A percentile compares a stretch with the other conserved stretches of the same genome.
Evolutionary conservation across 2,113 vertebrate species (phyloP).

Genomic region (Podarcis cretensis): DNA sequence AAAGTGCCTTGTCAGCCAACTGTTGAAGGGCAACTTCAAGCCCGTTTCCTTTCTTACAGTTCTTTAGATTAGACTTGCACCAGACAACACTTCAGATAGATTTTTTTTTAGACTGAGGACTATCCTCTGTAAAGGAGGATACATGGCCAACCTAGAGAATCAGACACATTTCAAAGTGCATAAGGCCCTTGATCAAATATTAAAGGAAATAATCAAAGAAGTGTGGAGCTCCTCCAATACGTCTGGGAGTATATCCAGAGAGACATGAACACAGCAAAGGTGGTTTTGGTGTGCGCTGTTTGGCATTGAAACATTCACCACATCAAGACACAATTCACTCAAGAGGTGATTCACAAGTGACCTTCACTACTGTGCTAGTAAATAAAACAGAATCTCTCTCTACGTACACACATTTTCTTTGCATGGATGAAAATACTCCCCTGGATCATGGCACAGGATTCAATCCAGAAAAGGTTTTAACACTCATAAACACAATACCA

Average conservation of each 20-base stretch:
- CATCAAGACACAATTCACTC: not conserved
- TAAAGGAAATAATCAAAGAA: constrained; percentile 1
- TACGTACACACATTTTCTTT: not conserved
- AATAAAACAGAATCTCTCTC: not conserved
- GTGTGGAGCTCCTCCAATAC: not conserved
- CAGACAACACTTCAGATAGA: no score
- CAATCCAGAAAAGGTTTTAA: not conserved
- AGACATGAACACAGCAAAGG: not conserved
- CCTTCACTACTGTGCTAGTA: not conserved
- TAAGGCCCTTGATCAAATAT: not conserved
- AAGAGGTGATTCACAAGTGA: not conserved
- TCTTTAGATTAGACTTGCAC: no score
- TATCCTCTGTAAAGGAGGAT: no score
- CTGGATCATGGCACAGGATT: not conserved
- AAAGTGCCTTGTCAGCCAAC: no score
- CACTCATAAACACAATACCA: not conserved
- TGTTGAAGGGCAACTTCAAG: no score
- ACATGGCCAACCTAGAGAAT: not conserved
- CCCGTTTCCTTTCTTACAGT: no score
- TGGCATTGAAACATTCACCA: no score
- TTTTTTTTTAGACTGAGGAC: no score
- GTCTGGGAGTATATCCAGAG: not conserved
- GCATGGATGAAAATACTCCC: not conserved
- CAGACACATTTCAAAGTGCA: not conserved
- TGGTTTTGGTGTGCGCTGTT: not conserved